Base-by-base conservation (phyloP, 1,140 invertebrate genomes). In the Drosophila novamexicana region DNA sequence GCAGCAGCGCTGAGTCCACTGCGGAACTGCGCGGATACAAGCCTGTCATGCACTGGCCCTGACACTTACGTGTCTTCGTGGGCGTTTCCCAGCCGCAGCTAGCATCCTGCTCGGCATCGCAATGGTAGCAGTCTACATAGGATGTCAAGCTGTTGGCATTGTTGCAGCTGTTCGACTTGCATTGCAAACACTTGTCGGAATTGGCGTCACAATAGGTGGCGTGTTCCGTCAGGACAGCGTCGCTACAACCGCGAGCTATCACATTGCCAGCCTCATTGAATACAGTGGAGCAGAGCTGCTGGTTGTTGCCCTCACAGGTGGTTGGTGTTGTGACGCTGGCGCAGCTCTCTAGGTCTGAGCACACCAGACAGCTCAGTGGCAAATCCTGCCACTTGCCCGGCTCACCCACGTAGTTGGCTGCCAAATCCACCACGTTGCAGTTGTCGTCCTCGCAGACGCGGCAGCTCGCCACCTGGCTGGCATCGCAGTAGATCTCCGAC, bases 91-190 rank as follows among this genome's bases (percentile, higher is more conserved):
- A 77, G 7, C 82, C 81, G 7, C 79, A 78, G 29, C 2, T 64
- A 12, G 49, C 7, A 42, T 85, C 74, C 6, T 64, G 42, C 1
- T 77, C 71, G 0, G 88, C 75, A 45, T 92, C 91, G 49, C 91
- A 92, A 53, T 76, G 75, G 36, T 91, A 91, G 45, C 91, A 92
- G 7, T 81, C 77, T 4, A 91, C 70, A 39, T 81, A 92, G 14
- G 52, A 37, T 1, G 57, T 45, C 36, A 91, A 18, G 32, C 75
- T 75, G 0, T 36, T 0, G 0, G 81, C 91, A 8, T 45, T 77
- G 57, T 92, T 92, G 57, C 91, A 92, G 2, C 61, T 77, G 49
- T 89, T 89, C 6, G 91, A 92, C 68, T 92, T 92, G 53, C 91
- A 92, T 54, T 73, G 59, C 1, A 32, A n/a, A n/a, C 91, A 92